phyloP scores from a whole-genome alignment of 2,797 vertebrate species.

The Sus cebifrons region DNA sequence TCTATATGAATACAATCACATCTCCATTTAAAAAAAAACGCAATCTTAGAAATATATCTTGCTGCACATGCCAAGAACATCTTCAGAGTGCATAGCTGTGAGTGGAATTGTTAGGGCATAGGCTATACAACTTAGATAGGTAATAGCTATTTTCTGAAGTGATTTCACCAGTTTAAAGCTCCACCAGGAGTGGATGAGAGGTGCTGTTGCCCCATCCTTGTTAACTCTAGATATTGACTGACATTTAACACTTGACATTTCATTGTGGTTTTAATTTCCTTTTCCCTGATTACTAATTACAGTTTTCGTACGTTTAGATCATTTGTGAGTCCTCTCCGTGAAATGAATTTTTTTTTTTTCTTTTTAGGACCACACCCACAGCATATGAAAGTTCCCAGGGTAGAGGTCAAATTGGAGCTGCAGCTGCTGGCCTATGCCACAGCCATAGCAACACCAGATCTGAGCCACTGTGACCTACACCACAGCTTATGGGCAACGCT shows the following conservation, averaged over 20 bases:
- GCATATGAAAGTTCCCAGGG: too few relatives aligned
- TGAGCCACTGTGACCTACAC: too few relatives aligned
- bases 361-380: too few relatives aligned
- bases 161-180: constrained; percentile 11
- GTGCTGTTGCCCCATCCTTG: background rate
- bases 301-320: constrained; percentile 36
- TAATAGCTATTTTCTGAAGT: background rate
- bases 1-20: background rate
- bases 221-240: background rate
- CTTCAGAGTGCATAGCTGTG: background rate
- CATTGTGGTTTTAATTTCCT: constrained; percentile 27
- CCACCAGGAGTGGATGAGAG: background rate
- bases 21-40: background rate
- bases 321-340: constrained; percentile 7
- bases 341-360: background rate
- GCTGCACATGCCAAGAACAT: background rate
- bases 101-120: background rate
- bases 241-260: constrained; percentile 44
- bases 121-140: background rate
- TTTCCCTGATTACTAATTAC: background rate
- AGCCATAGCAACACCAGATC: too few relatives aligned
- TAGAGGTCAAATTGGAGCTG: too few relatives aligned
- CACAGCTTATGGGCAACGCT: too few relatives aligned
- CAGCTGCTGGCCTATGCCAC: too few relatives aligned
- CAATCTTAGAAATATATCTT: background rate